phyloP scores from a whole-genome alignment of 2,113 vertebrate species.

The Plestiodon gilberti region DNA sequence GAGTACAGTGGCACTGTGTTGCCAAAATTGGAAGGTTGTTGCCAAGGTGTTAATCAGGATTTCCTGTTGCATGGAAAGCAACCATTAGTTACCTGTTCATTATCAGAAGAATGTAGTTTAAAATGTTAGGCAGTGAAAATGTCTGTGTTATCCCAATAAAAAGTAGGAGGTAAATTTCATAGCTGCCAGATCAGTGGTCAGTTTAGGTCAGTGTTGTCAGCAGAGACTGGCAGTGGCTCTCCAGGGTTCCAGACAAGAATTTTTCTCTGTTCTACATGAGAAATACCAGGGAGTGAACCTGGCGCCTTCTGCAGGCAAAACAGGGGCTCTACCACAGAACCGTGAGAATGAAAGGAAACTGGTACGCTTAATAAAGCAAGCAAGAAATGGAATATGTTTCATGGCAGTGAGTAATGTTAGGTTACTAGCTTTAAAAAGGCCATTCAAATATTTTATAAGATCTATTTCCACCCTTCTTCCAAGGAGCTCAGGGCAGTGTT shows the following conservation, averaged over 20 bases:
- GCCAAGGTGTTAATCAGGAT: slow-evolving; percentile 49
- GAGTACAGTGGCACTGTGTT: slow-evolving; percentile 42
- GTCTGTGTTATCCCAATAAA: not conserved
- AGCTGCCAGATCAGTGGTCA: too few relatives aligned
- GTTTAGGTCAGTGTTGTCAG: too few relatives aligned
- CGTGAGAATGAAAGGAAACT: not conserved
- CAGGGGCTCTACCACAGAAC: not conserved
- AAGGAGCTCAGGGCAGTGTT: too few relatives aligned
- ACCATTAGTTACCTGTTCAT: slow-evolving; percentile 27
- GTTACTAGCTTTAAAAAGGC: not conserved
- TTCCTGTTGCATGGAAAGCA: not conserved
- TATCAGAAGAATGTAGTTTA: not conserved
- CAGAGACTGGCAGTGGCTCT: too few relatives aligned
- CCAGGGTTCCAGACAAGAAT: too few relatives aligned
- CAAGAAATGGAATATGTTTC: not conserved
- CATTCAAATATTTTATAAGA: not conserved
- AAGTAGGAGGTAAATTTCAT: not conserved
- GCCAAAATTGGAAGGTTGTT: slow-evolving; percentile 54
- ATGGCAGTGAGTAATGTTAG: not conserved
- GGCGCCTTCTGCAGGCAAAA: too few relatives aligned
- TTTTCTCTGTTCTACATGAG: too few relatives aligned
- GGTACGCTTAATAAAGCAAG: not conserved
- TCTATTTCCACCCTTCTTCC: not conserved
- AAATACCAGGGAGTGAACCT: too few relatives aligned
- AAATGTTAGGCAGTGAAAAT: not conserved